phyloP scores from a whole-genome alignment of 53 echinoderm and acorn worm genomes.

The Patiria pectinifera region DNA sequence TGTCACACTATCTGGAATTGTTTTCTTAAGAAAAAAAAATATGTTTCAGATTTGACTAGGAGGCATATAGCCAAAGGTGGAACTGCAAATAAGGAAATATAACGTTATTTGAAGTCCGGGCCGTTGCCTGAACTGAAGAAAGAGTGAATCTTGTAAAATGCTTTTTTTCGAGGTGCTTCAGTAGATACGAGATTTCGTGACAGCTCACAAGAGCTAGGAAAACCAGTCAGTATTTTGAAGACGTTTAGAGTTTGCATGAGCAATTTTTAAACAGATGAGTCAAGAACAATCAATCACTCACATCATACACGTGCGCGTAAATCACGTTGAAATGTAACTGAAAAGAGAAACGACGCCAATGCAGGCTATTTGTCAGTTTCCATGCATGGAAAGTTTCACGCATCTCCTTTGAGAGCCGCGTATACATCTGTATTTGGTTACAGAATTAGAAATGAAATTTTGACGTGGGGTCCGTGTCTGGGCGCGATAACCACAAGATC shows the following conservation, averaged over 20 bases:
- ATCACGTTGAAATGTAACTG: not conserved
- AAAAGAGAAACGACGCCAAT: not conserved
- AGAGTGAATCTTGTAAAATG: too few relatives aligned
- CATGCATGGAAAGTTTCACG: not conserved
- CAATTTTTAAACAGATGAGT: not conserved
- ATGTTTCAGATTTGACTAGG: too few relatives aligned
- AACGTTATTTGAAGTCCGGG: too few relatives aligned
- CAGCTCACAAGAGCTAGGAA: too few relatives aligned
- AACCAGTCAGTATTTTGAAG: too few relatives aligned
- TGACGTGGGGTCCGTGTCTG: not conserved
- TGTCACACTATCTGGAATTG: too few relatives aligned
- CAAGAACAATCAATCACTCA: not conserved
- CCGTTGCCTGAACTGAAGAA: too few relatives aligned
- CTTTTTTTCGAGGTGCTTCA: too few relatives aligned
- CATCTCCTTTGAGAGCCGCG: not conserved
- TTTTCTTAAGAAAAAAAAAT: too few relatives aligned
- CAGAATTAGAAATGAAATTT: not conserved
- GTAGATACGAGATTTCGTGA: too few relatives aligned
- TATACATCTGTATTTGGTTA: constrained; percentile 8
- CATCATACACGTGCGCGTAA: not conserved
- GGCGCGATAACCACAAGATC: not conserved
- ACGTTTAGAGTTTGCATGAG: not conserved
- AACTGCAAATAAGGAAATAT: too few relatives aligned
- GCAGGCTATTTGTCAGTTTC: not conserved
- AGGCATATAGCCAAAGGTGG: too few relatives aligned